Conservation (phyloP, 1,140 invertebrate genomes). For the Drosophila pruinosa region DNA sequence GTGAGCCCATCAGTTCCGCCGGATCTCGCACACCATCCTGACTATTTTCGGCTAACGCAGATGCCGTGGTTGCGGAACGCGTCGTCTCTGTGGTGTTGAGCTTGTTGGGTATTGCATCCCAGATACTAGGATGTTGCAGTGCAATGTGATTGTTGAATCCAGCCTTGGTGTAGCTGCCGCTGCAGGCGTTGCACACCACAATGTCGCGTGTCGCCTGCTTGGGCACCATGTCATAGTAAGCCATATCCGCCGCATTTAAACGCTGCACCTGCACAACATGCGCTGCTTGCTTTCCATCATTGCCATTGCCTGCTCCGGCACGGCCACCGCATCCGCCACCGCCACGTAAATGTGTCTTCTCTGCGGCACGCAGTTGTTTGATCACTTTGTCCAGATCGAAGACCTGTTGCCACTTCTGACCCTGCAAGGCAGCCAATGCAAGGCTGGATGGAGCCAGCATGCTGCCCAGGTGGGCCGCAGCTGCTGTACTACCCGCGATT, state of each 20-base stretch:
- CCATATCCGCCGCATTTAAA: slow-evolving; percentile 67
- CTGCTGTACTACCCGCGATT: slow-evolving; percentile 9
- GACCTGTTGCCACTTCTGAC: slow-evolving; percentile 72
- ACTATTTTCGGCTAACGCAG: slow-evolving; percentile 28
- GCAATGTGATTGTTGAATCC: slow-evolving; percentile 77
- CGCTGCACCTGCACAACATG: slow-evolving; percentile 68
- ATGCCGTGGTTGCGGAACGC: not conserved
- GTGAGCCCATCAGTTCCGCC: slow-evolving; percentile 38
- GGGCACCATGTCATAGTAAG: slow-evolving; percentile 75
- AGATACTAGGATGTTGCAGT: slow-evolving; percentile 68
- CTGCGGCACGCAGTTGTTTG: slow-evolving; percentile 69
- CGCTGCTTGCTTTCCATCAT: not conserved
- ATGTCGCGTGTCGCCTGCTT: slow-evolving; percentile 65
- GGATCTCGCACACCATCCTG: slow-evolving; percentile 33
- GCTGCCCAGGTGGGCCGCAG: slow-evolving; percentile 26
- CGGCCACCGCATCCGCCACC: slow-evolving; percentile 18
- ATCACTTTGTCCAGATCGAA: slow-evolving; percentile 78
- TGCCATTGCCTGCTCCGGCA: not conserved
- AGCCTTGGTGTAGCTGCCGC: slow-evolving; percentile 68
- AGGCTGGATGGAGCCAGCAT: slow-evolving; percentile 19
- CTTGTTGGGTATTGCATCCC: slow-evolving; percentile 69
- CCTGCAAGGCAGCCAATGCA: slow-evolving; percentile 50
- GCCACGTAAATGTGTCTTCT: slow-evolving; percentile 66
- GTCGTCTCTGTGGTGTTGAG: slow-evolving; percentile 13
- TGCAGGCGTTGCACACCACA: slow-evolving; percentile 68